Evolutionary conservation across 2,888 invertebrate genomes (phyloP).

Genomic region (Lacanobia oleracea): DNA sequence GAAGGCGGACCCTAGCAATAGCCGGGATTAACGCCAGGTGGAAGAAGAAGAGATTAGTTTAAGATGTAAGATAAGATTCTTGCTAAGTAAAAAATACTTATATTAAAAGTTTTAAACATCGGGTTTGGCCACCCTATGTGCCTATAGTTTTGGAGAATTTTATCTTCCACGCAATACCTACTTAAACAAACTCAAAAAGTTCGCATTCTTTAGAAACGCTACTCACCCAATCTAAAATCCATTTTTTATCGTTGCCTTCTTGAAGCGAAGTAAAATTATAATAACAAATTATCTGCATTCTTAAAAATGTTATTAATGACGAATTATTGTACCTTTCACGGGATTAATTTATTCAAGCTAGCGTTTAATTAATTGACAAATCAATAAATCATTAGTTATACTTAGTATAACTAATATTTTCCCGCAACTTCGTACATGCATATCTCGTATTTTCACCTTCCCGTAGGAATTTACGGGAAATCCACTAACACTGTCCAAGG

Average conservation of each 20-base stretch:
- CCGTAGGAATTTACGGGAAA: background rate
- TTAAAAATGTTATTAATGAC: conserved; percentile 2
- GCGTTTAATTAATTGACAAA: conserved; percentile 10
- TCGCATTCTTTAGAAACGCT: no score
- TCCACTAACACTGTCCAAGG: no score
- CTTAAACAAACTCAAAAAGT: no score
- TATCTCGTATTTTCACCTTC: background rate
- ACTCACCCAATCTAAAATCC: conserved; percentile 32
- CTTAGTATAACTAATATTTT: background rate
- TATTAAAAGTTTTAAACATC: no score
- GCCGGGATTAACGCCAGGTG: no score
- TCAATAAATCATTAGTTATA: background rate
- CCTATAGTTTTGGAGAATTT: no score
- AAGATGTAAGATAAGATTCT: no score
- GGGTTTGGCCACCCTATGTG: no score
- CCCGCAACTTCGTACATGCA: background rate
- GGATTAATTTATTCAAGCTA: conserved; percentile 16
- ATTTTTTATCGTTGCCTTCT: conserved; percentile 4
- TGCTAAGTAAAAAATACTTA: no score
- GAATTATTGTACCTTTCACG: conserved; percentile 25
- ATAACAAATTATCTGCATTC: background rate
- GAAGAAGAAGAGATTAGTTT: no score
- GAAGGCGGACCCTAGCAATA: no score
- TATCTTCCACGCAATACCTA: no score
- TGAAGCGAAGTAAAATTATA: background rate